Evolutionary conservation across 2,113 vertebrate species (phyloP), one percentile per base, ranked within the genome.

Genomic region (Brachypodius melanocephalos): DNA sequence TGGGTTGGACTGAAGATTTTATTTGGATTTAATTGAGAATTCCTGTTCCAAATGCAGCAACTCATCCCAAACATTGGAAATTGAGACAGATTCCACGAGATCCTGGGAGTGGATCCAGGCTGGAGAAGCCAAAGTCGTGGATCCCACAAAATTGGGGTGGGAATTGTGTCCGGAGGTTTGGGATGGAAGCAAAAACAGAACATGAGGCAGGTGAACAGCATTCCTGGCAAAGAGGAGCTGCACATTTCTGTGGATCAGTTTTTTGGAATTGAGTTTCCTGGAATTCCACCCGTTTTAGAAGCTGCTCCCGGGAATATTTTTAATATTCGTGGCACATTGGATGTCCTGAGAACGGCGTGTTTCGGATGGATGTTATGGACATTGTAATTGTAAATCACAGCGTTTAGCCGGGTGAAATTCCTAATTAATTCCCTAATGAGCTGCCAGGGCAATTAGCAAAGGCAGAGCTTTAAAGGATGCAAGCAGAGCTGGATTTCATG

Each of bases 31-130:
- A 42, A 29, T 29, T 51, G 71, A 8, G 68, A 86, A 38, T 66
- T 40, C 25, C 61, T 67, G 19, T 43, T 51, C 38, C 0, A 63
- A 68, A 31, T 11, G 49, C 40, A 67, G 17, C 49, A 31, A 0
- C 51, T 67, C 40, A 25, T 40, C 34, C 51, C 15, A 25, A 6
- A 25, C 0, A 0, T 12, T 24, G 17, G 32, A 32, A 21, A 51
- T 10, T 49, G 20, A 38, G 38, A 7, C 31, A 20, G 2, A 49
- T 68, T 40, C 69, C 5, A 1, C 4, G 21, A 24, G 32, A 31
- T 59, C 48, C 31, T 65, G 24, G 0, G 4, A 45, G 28, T 7
- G 24, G 17, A 31, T 54, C 17, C 6, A 1, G 32, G 2, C 0
- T 34, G 88, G 38, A 29, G n/a, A 62, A 66, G 20, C 42, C 58